Conservation (phyloP, 2,888 invertebrate genomes). For the Pterostichus niger region DNA sequence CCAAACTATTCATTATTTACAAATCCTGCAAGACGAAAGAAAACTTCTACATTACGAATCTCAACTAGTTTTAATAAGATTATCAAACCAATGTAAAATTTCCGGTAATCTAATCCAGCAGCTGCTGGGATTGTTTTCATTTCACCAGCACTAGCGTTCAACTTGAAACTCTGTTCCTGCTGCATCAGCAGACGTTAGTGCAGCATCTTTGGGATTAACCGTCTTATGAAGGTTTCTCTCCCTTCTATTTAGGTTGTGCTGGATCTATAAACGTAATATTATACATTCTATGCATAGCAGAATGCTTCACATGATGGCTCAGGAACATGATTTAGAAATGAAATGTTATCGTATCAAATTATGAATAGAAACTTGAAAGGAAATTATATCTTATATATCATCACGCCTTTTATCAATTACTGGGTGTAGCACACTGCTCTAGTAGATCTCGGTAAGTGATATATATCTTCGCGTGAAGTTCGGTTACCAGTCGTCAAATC, state of each 20-base stretch:
- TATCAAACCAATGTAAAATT: slow-evolving; percentile 53
- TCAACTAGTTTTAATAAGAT: slow-evolving; percentile 43
- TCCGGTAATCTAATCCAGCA: slow-evolving; percentile 46
- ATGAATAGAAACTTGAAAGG: no score
- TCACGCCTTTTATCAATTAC: no score
- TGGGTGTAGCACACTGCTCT: no score
- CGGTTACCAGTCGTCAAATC: no score
- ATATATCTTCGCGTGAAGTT: no score
- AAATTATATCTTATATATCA: no score
- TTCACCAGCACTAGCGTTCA: neutral
- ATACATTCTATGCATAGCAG: neutral
- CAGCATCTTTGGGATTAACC: slow-evolving; percentile 31
- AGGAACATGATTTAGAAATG: no score
- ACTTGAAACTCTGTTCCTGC: slow-evolving; percentile 4
- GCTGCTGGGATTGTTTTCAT: slow-evolving; percentile 41
- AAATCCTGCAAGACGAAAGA: slow-evolving; percentile 30
- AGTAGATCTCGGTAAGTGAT: no score
- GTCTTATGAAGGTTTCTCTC: slow-evolving; percentile 1
- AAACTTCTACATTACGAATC: slow-evolving; percentile 26
- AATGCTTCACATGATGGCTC: no score
- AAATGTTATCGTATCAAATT: no score
- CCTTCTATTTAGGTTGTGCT: slow-evolving; percentile 12
- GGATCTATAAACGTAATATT: neutral
- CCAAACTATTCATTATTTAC: slow-evolving; percentile 29
- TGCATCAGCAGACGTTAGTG: slow-evolving; percentile 32